Conservation (phyloP, 2,888 invertebrate genomes). For the Lithodes maja region DNA sequence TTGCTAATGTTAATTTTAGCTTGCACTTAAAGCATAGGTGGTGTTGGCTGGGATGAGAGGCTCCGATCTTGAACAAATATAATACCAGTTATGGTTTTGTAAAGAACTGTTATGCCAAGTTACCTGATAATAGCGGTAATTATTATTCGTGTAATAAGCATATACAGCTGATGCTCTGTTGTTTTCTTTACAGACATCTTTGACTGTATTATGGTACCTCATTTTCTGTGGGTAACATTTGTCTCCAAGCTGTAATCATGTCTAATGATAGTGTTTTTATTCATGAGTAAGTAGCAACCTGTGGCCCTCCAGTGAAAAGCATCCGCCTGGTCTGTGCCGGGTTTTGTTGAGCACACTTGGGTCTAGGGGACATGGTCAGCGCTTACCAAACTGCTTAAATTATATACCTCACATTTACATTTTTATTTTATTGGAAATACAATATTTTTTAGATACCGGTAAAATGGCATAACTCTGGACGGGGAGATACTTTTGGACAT, state of each 20-base stretch:
- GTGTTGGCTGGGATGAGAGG: too few species aligned
- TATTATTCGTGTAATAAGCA: neutral
- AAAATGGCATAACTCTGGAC: too few species aligned
- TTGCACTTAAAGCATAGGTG: too few species aligned
- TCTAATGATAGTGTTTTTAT: slow-evolving; percentile 50
- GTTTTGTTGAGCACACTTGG: slow-evolving; percentile 6
- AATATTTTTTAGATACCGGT: too few species aligned
- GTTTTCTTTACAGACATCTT: slow-evolving; percentile 49
- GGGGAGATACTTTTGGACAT: too few species aligned
- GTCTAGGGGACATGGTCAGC: slow-evolving; percentile 7
- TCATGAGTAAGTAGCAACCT: slow-evolving; percentile 56
- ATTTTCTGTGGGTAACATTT: slow-evolving; percentile 29
- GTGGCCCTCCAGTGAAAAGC: neutral
- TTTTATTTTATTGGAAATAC: too few species aligned
- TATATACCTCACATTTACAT: too few species aligned
- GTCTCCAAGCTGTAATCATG: slow-evolving; percentile 49
- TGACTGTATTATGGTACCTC: slow-evolving; percentile 36
- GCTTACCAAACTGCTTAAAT: too few species aligned
- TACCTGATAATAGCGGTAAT: too few species aligned
- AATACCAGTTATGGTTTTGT: neutral
- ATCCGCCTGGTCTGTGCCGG: neutral
- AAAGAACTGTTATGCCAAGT: too few species aligned
- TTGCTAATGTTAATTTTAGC: too few species aligned
- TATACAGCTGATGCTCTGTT: neutral
- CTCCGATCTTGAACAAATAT: neutral